Percentiles rank a stretch among this genome's conserved stretches.
These are phyloP conservation scores for Tethya wilhelma DNA, from an alignment of 37 sponge, comb jelly and placozoan genomes.

Conservation along the genomic window DNA sequence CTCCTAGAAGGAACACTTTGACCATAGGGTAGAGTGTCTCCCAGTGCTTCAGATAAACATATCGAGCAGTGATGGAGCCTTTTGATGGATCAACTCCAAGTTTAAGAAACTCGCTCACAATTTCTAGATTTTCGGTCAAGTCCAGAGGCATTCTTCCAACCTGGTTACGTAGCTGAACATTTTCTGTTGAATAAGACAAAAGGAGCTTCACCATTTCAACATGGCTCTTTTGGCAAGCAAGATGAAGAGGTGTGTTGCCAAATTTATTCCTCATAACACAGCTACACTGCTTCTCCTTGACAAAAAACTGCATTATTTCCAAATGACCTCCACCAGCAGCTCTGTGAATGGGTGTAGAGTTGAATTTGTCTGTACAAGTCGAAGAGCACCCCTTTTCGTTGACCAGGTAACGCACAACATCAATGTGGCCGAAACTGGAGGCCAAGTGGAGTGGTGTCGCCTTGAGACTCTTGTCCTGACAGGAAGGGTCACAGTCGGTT, in stretches of 20 bases:
- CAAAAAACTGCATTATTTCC: constrained; percentile 13
- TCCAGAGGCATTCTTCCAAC: constrained; percentile 29
- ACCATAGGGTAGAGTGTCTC: background rate
- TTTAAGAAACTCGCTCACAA: constrained; percentile 8
- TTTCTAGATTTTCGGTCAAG: background rate
- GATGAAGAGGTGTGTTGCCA: constrained; percentile 41
- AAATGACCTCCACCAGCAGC: constrained; percentile 33
- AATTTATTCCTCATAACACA: constrained; percentile 14
- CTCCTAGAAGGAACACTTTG: constrained; percentile 32
- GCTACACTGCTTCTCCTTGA: constrained; percentile 35
- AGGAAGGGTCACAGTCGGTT: constrained; percentile 21
- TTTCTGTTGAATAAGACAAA: constrained; percentile 14
- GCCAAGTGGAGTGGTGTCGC: constrained; percentile 39
- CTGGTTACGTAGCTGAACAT: constrained; percentile 12
- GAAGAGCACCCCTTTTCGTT: constrained; percentile 9
- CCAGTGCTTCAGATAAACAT: constrained; percentile 19
- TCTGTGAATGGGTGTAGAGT: constrained; percentile 18
- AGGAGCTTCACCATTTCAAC: constrained; percentile 17
- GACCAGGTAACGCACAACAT: constrained; percentile 20
- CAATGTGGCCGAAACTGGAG: constrained; percentile 11
- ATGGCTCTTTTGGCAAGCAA: constrained; percentile 25
- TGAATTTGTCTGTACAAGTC: constrained; percentile 21
- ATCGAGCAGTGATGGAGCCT: constrained; percentile 2
- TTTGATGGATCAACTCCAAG: constrained; percentile 32
- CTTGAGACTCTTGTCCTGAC: constrained; percentile 27